These are phyloP conservation scores for Staurois parvus DNA, from an alignment of 2,797 vertebrate genomes.

Conservation along the genomic window DNA sequence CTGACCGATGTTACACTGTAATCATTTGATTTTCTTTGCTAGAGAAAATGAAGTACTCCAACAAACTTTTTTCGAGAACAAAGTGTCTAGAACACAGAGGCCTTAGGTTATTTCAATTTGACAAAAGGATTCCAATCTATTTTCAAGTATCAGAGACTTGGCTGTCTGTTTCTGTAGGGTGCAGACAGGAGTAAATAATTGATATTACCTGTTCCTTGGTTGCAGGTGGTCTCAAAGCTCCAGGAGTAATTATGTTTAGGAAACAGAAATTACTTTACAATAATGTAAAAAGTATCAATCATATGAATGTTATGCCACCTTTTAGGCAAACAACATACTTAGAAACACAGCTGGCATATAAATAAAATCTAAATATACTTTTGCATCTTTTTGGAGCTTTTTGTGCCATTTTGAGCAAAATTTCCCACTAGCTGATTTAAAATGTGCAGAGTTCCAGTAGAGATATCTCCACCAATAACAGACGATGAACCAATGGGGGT, in stretches of 20 bases:
- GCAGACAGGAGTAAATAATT: conserved; percentile 46
- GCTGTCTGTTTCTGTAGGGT: conserved; percentile 45
- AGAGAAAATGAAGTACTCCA: neutral
- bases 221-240: conserved; percentile 53
- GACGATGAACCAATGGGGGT: neutral
- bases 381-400: too few species aligned
- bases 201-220: conserved; percentile 19
- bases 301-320: too few species aligned
- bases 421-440: too few species aligned
- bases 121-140: conserved; percentile 32
- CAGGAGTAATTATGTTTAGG: conserved; percentile 46
- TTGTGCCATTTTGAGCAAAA: too few species aligned
- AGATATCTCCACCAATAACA: too few species aligned
- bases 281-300: too few species aligned
- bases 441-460: too few species aligned
- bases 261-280: conserved; percentile 21
- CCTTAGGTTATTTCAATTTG: conserved; percentile 34
- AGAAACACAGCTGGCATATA: too few species aligned
- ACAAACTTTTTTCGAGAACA: neutral
- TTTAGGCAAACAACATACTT: too few species aligned
- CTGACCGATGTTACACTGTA: too few species aligned
- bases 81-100: conserved; percentile 4
- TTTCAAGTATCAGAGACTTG: conserved; percentile 16
- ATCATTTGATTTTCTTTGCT: too few species aligned
- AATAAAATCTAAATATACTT: too few species aligned